Conservation (phyloP, 92 coral and sea anemone species). For the Epizoanthus illoricatus region DNA sequence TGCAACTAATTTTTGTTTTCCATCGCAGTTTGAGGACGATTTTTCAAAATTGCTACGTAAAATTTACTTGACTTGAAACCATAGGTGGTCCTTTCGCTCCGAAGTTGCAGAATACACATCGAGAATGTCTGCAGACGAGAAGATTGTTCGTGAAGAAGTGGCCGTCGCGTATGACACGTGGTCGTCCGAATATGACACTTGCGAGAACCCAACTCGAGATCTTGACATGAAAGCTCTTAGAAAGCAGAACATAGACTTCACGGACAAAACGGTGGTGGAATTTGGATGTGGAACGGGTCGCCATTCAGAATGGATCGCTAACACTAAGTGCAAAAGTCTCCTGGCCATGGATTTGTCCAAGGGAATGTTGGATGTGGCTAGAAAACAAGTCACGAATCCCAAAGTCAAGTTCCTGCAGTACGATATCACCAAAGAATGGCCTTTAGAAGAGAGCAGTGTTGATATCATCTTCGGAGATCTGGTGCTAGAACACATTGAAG, state of each 20-base stretch:
- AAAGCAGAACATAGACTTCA: constrained; percentile 23
- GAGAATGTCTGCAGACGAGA: constrained; percentile 14
- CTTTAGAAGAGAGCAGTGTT: constrained; percentile 14
- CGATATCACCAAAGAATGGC: constrained; percentile 34
- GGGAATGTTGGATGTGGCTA: constrained; percentile 29
- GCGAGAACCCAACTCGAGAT: constrained; percentile 36
- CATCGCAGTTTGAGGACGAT: too few species aligned
- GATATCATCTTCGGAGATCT: constrained; percentile 32
- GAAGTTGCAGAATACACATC: not conserved
- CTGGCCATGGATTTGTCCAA: constrained; percentile 33
- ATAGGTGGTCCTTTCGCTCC: not conserved
- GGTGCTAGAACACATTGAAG: constrained; percentile 30
- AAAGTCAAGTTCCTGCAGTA: constrained; percentile 23
- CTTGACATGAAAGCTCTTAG: constrained; percentile 32
- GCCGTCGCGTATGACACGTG: constrained; percentile 34
- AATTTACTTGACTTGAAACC: not conserved
- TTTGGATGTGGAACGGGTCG: constrained; percentile 41
- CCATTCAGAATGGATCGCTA: constrained; percentile 33
- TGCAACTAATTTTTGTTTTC: too few species aligned
- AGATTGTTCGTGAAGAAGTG: constrained; percentile 18
- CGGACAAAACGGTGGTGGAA: constrained; percentile 32
- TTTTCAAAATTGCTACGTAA: too few species aligned
- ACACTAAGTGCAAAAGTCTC: constrained; percentile 2
- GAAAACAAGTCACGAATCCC: constrained; percentile 5
- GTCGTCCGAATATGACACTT: constrained; percentile 29